Percentiles rank a stretch among this genome's conserved stretches.
phyloP scores from a whole-genome alignment of 2,888 invertebrate genomes.

The Buathra laborator region DNA sequence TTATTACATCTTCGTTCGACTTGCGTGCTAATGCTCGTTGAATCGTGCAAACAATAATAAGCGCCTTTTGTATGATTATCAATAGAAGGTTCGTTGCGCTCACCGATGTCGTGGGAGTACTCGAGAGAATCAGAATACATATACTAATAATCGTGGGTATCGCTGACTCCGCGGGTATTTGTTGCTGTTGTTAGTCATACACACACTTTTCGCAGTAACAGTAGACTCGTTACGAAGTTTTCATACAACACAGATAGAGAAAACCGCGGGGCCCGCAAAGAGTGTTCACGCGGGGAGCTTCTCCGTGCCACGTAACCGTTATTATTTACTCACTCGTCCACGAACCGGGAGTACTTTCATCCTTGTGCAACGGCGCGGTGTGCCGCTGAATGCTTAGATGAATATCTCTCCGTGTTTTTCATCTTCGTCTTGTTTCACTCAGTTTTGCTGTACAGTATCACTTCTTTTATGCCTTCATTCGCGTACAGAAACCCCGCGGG shows the following conservation, averaged over 20 bases:
- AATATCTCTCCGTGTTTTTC: conserved; percentile 55
- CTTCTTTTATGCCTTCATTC: conserved; percentile 19
- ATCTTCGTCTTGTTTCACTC: conserved; percentile 48
- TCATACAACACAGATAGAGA: conserved; percentile 14
- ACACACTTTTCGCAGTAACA: conserved; percentile 23
- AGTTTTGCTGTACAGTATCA: conserved; percentile 15
- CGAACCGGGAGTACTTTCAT: conserved; percentile 79
- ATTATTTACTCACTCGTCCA: conserved; percentile 83
- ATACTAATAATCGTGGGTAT: conserved; percentile 54
- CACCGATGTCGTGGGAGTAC: conserved; percentile 44
- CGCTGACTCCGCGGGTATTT: background rate
- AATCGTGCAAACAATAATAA: conserved; percentile 35
- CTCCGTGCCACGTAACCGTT: conserved; percentile 82
- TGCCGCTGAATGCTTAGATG: conserved; percentile 61
- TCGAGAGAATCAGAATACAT: conserved; percentile 35
- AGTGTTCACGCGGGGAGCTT: conserved; percentile 45
- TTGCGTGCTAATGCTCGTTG: background rate
- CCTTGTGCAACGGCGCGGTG: conserved; percentile 80
- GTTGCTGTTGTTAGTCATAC: conserved; percentile 22
- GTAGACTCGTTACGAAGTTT: conserved; percentile 31
- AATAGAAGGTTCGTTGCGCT: conserved; percentile 48
- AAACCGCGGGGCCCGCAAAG: background rate
- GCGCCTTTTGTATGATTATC: conserved; percentile 42
- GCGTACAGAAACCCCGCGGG: background rate
- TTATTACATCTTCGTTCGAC: background rate